Base-by-base conservation (phyloP, 2,113 vertebrate genomes). In the Brachyhypopomus occidentalis region DNA sequence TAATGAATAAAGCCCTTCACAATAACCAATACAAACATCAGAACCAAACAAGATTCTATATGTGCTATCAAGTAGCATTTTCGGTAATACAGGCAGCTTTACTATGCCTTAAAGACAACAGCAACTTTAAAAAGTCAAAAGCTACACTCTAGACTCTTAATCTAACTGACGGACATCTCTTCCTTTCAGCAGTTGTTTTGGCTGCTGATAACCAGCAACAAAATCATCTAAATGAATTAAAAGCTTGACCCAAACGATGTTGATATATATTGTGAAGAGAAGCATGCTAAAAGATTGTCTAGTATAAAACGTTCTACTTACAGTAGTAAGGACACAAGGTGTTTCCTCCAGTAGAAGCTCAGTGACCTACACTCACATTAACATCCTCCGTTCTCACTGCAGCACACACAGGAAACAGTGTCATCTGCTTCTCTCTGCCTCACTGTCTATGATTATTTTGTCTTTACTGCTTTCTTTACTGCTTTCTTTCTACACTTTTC, bases 371-470 rank as follows among this genome's bases (percentile, higher is more conserved):
- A 75, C 73, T 78, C 52, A 66, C 74, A 83, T 73, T 74, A 69
- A 72, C 36, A 25, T 63, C 25, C 55, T 75, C 19, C 67, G 60
- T 73, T 62, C 45, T 64, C 45, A 20, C 14, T 5, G 45, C 69
- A 63, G 75, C n/a, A 25, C 19, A 52, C 30, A 58, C 14, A 83
- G 84, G 84, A 86, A 86, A 77, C 60, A 58, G 34, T 58, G 72
- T n/a, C 70, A 41, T 45, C 48, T 22, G 64, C 27, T 72, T 9
- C 63, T 56, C 63, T 58, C 30, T 72, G 19, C 9, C 27, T 66
- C 34, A 38, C 60, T 27, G 2, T 14, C 27, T 16, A 2, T 4
- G 30, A 1, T 38, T 22, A 70, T 59, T 55, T 38, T 36, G 64
- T 4, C 2, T 55, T 67, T 30, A 3, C 22, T 58, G 19, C 7